A percentile compares a stretch with the other conserved stretches of the same genome.
Evolutionary conservation across 1,140 invertebrate species (phyloP).

Genomic region (Chironomus tepperi): DNA sequence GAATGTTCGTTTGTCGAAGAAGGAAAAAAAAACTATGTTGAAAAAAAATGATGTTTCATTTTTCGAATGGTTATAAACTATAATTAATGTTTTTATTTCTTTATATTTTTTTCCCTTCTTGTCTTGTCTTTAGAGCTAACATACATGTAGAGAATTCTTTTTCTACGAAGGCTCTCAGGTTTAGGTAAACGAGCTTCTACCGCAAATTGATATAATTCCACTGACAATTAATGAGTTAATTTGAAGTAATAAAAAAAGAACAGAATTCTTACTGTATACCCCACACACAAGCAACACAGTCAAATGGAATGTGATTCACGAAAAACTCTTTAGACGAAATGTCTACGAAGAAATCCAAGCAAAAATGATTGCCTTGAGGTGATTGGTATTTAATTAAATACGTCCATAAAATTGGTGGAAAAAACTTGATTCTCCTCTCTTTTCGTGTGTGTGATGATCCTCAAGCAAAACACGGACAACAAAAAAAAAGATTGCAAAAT

Average conservation of each 20-base stretch:
- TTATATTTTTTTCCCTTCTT: too few species aligned
- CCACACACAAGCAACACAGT: neutral
- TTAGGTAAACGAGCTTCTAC: neutral
- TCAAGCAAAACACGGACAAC: too few species aligned
- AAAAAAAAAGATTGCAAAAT: too few species aligned
- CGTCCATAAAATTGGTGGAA: too few species aligned
- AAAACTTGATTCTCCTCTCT: too few species aligned
- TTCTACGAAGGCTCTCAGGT: neutral
- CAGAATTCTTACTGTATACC: neutral
- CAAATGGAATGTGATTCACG: neutral
- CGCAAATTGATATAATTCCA: neutral
- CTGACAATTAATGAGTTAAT: constrained; percentile 3
- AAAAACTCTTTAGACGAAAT: neutral
- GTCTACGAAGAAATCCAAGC: neutral
- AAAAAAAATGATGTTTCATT: constrained; percentile 15
- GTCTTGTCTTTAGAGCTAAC: too few species aligned
- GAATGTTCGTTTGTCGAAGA: neutral
- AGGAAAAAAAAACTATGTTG: neutral
- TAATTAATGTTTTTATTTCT: constrained; percentile 11
- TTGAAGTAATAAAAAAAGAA: neutral
- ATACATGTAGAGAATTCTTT: neutral
- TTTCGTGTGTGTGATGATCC: too few species aligned
- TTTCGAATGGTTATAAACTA: neutral
- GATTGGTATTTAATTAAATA: neutral
- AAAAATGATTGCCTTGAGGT: neutral